Evolutionary conservation across 2,113 vertebrate genomes (phyloP), one percentile per base, ranked within the genome.

Genomic region (Physeter macrocephalus): DNA sequence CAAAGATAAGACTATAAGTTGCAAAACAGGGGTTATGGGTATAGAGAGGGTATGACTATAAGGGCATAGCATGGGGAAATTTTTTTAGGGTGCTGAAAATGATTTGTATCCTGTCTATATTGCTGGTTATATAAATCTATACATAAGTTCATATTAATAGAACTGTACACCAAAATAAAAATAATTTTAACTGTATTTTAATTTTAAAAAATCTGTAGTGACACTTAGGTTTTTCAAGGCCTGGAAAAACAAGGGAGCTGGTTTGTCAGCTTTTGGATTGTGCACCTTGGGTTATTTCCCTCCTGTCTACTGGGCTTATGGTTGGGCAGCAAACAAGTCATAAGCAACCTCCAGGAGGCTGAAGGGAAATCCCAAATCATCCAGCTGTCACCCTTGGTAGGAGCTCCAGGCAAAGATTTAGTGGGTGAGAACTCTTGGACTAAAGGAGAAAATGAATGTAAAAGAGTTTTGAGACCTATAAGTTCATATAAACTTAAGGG

Each of bases 351-450:
- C 18, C 6, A 82, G 25, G 54, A 78, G 69, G 27, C 23, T 36
- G 83, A 72, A 96, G 52, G 72, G 80, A 88, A 97, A 96, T 77
- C 39, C 82, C 92, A 84, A 66, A 61, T 81, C 36, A 94, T 39
- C 88, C 46, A 69, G 15, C 41, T 91, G n/a, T 92, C 27, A 64
- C 39, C 52, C 71, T 91, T 69, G 7, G 52, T 88, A 82, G 86
- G 57, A 54, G 23, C 23, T 92, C 62, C 25, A 71, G 41, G 67
- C 10, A 77, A 95, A 41, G 88, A 83, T 66, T 83, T 80, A 39
- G 31, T 72, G 20, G 66, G 31, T 93, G 34, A 94, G 36, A 95
- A 91, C 86, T 88, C 66, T 41, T 93, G 74, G 31, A 78, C 61
- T 80, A 41, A 77, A 93, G 57, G 23, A 86, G 41, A 66, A 95